Conservation (phyloP, 2,888 invertebrate genomes). For the Nebria salina region DNA sequence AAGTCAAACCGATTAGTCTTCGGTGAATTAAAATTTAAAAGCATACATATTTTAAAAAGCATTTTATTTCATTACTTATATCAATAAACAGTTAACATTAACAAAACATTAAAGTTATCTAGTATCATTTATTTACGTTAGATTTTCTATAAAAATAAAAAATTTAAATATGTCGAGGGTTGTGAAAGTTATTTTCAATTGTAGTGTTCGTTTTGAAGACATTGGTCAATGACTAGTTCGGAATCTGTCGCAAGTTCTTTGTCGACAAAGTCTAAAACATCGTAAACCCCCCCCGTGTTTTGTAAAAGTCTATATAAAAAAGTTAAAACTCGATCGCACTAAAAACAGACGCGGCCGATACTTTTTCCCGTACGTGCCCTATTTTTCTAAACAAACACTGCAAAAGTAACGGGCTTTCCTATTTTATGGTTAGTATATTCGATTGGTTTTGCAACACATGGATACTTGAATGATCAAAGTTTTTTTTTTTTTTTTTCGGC, state of each 20-base stretch:
- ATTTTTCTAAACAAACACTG: constrained; percentile 42
- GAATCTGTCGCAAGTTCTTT: constrained; percentile 15
- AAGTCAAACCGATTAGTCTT: background rate
- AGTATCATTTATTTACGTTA: too few relatives aligned
- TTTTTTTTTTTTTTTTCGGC: background rate
- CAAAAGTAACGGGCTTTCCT: constrained; percentile 34
- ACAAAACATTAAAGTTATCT: too few relatives aligned
- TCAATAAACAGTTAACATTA: background rate
- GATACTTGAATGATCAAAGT: constrained; percentile 6
- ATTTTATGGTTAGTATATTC: constrained; percentile 39
- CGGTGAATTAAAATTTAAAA: background rate
- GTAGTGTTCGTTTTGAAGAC: too few relatives aligned
- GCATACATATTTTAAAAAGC: background rate
- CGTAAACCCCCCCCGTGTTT: constrained; percentile 10
- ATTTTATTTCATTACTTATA: background rate
- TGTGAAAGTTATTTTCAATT: too few relatives aligned
- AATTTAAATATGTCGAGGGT: too few relatives aligned
- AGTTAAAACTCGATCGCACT: constrained; percentile 32
- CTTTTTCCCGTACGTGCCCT: constrained; percentile 11
- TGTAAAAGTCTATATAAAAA: constrained; percentile 24
- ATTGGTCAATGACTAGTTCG: background rate
- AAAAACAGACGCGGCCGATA: constrained; percentile 23
- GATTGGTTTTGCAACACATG: constrained; percentile 28
- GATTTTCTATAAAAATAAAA: too few relatives aligned
- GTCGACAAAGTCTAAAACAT: background rate